Percentiles rank a stretch among this genome's conserved stretches.
Conservation (phyloP, 2,113 vertebrate genomes). For the Ceuthmochares aereus region DNA sequence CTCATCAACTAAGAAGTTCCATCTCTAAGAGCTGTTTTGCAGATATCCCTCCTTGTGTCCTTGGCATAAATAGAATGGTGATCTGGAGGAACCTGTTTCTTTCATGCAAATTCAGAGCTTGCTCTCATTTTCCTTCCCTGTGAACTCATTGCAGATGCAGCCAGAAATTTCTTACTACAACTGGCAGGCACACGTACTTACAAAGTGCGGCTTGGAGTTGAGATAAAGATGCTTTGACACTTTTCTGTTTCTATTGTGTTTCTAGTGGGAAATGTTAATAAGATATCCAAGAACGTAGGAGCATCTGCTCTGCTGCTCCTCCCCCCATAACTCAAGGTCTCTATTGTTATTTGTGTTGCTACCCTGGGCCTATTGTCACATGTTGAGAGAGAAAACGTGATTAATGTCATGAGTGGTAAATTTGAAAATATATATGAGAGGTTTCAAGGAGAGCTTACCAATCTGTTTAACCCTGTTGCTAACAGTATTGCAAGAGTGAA, state of each 20-base stretch:
- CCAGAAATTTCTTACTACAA: neutral
- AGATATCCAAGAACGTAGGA: neutral
- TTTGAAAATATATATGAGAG: too few species aligned
- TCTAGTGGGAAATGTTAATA: neutral
- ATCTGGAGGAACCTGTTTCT: neutral
- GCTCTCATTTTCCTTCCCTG: neutral
- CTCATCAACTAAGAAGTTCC: too few species aligned
- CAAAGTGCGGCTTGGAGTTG: neutral
- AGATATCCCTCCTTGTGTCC: neutral
- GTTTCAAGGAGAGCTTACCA: too few species aligned
- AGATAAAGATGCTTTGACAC: neutral
- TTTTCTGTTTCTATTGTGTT: neutral
- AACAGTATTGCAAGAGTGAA: too few species aligned
- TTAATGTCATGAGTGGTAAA: too few species aligned
- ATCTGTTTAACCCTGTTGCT: too few species aligned
- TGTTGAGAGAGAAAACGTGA: too few species aligned
- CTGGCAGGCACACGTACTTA: neutral
- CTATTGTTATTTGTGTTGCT: constrained; percentile 6
- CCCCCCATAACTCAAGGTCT: neutral
- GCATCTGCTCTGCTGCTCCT: neutral
- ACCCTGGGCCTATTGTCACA: neutral
- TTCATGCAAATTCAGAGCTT: neutral
- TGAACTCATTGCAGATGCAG: neutral
- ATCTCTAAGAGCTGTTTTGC: neutral
- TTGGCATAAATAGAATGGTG: neutral